Evolutionary conservation across 2,113 vertebrate genomes (phyloP).

Genomic region (Cathartes aura): DNA sequence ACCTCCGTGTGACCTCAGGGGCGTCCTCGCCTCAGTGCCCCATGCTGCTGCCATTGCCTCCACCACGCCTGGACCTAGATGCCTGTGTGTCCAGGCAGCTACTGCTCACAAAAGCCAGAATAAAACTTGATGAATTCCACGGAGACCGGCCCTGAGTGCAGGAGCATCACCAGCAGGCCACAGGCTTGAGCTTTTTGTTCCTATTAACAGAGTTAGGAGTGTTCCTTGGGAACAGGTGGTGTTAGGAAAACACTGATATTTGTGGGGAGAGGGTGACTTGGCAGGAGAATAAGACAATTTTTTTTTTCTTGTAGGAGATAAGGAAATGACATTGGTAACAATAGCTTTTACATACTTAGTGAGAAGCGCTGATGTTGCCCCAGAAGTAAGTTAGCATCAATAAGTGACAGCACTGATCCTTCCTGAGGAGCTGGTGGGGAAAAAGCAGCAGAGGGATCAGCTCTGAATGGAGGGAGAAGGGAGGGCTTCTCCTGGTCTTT

Average conservation of each 20-base stretch:
- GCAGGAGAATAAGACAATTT: not conserved
- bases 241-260: not conserved
- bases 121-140: not conserved
- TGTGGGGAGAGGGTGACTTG: not conserved
- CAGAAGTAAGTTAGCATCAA: not conserved
- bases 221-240: not conserved
- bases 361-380: not conserved
- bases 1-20: not conserved
- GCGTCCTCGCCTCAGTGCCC: not conserved
- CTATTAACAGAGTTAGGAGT: not conserved
- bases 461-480: not conserved
- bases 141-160: not conserved
- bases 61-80: accelerated
- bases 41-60: not conserved
- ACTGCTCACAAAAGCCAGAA: not conserved
- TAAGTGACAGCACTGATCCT: not conserved
- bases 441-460: not conserved
- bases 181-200: not conserved
- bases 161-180: not conserved
- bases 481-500: not conserved
- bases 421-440: not conserved
- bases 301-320: not conserved
- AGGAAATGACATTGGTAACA: not conserved
- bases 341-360: not conserved
- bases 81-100: not conserved